phyloP scores from a whole-genome alignment of 2,797 vertebrate genomes.

The Trichosurus vulpecula region DNA sequence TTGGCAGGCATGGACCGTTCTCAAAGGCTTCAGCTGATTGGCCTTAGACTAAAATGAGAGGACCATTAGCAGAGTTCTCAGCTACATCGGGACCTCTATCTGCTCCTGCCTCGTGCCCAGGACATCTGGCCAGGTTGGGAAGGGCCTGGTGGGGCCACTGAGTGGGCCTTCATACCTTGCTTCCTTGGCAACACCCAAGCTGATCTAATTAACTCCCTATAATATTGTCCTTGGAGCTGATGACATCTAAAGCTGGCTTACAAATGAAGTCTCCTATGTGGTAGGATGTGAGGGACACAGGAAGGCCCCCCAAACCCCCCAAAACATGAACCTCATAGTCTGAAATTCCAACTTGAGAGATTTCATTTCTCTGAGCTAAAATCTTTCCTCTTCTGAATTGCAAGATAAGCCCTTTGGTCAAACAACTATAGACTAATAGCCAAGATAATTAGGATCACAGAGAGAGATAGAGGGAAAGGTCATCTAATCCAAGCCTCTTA shows the following conservation, averaged over 20 bases:
- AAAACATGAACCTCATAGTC: neutral
- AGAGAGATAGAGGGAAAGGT: neutral
- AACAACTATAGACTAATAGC: neutral
- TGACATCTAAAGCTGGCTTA: neutral
- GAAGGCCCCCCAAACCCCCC: neutral
- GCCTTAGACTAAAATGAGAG: neutral
- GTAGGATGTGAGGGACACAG: neutral
- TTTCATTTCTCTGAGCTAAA: neutral
- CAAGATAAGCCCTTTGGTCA: neutral
- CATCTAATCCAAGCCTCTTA: neutral
- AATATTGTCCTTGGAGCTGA: rapidly evolving
- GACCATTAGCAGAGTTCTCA: neutral
- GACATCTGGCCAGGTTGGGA: neutral
- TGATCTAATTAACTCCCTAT: neutral
- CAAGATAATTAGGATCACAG: neutral
- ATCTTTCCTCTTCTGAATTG: neutral
- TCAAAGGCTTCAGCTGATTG: neutral
- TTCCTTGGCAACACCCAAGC: neutral
- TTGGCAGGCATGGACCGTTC: neutral
- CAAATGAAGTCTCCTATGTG: neutral
- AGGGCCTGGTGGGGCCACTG: neutral
- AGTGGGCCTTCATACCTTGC: neutral
- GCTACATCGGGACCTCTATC: neutral
- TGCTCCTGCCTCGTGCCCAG: neutral
- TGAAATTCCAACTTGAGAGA: neutral